phyloP scores from a whole-genome alignment of 2,888 invertebrate genomes.

The Meliscaeva auricollis region DNA sequence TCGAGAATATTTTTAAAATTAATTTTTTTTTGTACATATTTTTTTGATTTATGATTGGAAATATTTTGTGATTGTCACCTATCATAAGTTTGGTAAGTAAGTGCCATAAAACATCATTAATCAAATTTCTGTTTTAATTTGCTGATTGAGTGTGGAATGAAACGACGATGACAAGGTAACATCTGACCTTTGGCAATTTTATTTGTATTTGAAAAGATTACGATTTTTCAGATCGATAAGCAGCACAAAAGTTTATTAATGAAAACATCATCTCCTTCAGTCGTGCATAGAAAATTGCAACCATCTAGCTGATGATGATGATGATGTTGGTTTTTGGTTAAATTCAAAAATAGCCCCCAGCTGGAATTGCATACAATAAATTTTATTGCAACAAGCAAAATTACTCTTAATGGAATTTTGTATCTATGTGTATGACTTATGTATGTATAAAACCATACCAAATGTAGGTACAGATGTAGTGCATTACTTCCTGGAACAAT shows the following conservation, averaged over 20 bases:
- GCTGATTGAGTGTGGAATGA: not conserved
- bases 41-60: conserved; percentile 67
- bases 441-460: not conserved
- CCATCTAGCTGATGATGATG: not conserved
- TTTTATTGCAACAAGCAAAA: conserved; percentile 38
- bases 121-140: conserved; percentile 35
- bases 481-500: conserved; percentile 9
- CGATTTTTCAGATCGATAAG: conserved; percentile 23
- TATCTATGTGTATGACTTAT: not conserved
- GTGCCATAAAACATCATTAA: conserved; percentile 52
- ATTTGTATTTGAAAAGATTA: conserved; percentile 29
- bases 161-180: no score
- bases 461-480: not conserved
- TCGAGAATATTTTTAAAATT: conserved; percentile 56
- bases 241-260: conserved; percentile 34
- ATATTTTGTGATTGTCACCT: conserved; percentile 69
- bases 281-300: not conserved
- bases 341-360: conserved; percentile 23
- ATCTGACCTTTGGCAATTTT: conserved; percentile 30
- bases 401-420: conserved; percentile 42
- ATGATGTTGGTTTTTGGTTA: not conserved
- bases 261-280: conserved; percentile 29
- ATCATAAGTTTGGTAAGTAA: conserved; percentile 50
- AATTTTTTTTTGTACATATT: conserved; percentile 22
- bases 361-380: conserved; percentile 44